These are phyloP conservation scores for Elaphurus davidianus DNA, from an alignment of 2,113 vertebrate species.

Conservation along the genomic window DNA sequence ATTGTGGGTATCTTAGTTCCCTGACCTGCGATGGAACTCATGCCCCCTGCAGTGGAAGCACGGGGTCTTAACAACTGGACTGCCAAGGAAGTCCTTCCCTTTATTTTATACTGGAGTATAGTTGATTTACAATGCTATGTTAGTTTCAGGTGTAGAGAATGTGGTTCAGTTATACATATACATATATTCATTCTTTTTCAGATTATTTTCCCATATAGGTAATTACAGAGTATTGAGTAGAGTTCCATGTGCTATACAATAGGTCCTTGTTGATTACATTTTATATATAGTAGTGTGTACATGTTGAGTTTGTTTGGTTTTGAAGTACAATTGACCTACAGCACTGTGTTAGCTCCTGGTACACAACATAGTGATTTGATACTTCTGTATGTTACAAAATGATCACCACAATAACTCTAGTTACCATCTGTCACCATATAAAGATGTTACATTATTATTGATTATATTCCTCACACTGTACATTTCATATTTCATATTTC, in stretches of 20 bases:
- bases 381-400: neutral
- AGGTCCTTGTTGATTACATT: neutral
- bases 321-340: neutral
- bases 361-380: neutral
- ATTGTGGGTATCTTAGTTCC: neutral
- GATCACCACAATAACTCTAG: neutral
- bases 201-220: neutral
- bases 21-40: rapidly evolving
- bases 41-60: neutral
- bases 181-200: neutral
- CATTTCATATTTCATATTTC: neutral
- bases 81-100: neutral
- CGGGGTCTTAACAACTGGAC: neutral
- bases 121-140: neutral
- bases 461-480: neutral
- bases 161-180: neutral
- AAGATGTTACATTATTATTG: neutral
- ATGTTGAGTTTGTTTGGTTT: neutral
- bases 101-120: neutral
- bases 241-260: neutral
- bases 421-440: neutral
- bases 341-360: neutral
- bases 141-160: neutral
- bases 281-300: neutral
- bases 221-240: neutral